These are phyloP conservation scores for Raphicerus campestris DNA, from an alignment of 2,113 vertebrate genomes.

Conservation along the genomic window DNA sequence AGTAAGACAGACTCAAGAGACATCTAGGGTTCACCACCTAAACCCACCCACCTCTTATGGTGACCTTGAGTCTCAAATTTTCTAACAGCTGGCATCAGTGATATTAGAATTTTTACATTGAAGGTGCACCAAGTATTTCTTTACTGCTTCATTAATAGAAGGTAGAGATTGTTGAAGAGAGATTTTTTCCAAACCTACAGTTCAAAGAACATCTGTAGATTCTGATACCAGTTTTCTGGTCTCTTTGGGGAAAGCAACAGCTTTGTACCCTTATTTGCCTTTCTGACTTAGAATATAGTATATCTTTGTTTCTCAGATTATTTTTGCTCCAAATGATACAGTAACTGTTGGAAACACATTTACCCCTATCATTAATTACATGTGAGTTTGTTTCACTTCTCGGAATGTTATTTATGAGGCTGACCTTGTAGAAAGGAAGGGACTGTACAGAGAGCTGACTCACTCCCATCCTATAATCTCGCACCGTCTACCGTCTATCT, in stretches of 20 bases:
- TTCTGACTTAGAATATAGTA: not conserved
- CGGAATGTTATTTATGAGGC: not conserved
- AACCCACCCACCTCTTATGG: rapidly evolving
- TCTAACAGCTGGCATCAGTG: not conserved
- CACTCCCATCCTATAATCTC: not conserved
- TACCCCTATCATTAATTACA: not conserved
- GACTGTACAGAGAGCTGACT: not conserved
- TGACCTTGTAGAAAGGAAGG: not conserved
- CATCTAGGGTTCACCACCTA: not conserved
- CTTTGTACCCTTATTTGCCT: not conserved
- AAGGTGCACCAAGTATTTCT: not conserved
- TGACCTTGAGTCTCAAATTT: not conserved
- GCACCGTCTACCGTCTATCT: not conserved
- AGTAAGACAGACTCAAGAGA: not conserved
- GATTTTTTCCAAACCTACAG: not conserved
- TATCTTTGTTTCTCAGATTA: not conserved
- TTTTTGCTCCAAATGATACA: not conserved
- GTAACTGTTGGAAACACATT: not conserved
- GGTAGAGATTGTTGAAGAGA: not conserved
- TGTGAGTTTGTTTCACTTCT: not conserved
- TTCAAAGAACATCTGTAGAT: not conserved
- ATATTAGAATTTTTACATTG: not conserved
- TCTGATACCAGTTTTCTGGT: not conserved
- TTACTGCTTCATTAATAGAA: not conserved
- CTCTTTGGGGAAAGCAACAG: not conserved